Conservation (phyloP, 2,888 invertebrate genomes). For the Pristionchus entomophagus region DNA sequence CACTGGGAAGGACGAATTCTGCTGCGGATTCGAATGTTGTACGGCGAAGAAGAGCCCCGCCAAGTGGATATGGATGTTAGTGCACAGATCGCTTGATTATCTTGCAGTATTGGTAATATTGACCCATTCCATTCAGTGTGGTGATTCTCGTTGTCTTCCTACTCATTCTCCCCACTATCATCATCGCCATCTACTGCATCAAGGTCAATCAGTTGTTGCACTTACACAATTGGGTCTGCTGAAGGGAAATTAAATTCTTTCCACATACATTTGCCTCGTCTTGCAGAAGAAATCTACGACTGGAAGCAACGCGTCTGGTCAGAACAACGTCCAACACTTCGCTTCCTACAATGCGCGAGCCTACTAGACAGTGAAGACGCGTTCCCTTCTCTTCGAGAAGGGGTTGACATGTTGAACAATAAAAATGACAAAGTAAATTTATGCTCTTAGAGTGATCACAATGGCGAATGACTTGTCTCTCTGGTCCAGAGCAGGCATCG, state of each 20-base stretch:
- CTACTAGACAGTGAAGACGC: no score
- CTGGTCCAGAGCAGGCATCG: slow-evolving; percentile 1
- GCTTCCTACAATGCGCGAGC: no score
- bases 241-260: no score
- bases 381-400: no score
- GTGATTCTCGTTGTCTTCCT: neutral
- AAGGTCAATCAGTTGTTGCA: no score
- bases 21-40: slow-evolving; percentile 42
- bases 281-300: neutral
- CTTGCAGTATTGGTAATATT: neutral
- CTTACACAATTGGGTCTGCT: no score
- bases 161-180: neutral
- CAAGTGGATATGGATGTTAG: slow-evolving; percentile 35
- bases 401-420: neutral
- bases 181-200: neutral
- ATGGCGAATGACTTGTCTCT: neutral
- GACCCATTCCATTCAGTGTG: neutral
- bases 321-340: no score
- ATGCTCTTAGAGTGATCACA: neutral
- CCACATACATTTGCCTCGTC: no score
- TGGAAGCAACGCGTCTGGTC: neutral
- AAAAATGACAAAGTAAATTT: slow-evolving; percentile 8
- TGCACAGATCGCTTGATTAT: no score
- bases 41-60: neutral
- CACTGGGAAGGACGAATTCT: neutral